Conservation (phyloP, 1,140 invertebrate genomes). For the Camponotus vicinus region DNA sequence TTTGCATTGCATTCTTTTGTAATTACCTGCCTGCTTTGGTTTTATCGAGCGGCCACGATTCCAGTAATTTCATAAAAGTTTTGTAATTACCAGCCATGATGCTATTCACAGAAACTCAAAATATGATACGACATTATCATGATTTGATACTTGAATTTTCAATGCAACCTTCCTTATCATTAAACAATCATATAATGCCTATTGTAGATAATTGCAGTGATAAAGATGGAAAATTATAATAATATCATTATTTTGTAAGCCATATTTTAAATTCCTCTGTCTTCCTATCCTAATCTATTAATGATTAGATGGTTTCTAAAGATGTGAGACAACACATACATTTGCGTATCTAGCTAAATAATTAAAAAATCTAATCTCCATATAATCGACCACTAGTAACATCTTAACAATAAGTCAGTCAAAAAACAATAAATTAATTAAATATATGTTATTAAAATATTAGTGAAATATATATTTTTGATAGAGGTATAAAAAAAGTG, state of each 20-base stretch:
- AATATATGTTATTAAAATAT: too few relatives aligned
- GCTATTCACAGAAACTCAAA: background rate
- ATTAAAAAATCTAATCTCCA: too few relatives aligned
- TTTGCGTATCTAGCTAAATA: too few relatives aligned
- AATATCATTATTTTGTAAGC: background rate
- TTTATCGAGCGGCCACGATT: conserved; percentile 93
- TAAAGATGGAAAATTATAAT: background rate
- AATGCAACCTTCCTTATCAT: background rate
- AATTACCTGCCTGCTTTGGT: conserved; percentile 91
- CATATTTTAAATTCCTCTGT: background rate
- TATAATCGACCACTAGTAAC: too few relatives aligned
- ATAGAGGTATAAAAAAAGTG: too few relatives aligned
- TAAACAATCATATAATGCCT: too few relatives aligned
- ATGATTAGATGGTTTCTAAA: too few relatives aligned
- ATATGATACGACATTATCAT: background rate
- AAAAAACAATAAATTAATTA: too few relatives aligned
- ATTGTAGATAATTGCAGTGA: background rate
- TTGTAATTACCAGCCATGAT: conserved; percentile 90
- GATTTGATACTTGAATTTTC: background rate
- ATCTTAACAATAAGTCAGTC: too few relatives aligned
- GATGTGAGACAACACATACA: too few relatives aligned
- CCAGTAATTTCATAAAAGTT: conserved; percentile 91
- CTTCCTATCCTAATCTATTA: background rate
- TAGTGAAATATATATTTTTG: too few relatives aligned
- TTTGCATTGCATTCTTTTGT: background rate